Evolutionary conservation across 2,888 invertebrate genomes (phyloP).

Genomic region (Stenolophus ochropezus): DNA sequence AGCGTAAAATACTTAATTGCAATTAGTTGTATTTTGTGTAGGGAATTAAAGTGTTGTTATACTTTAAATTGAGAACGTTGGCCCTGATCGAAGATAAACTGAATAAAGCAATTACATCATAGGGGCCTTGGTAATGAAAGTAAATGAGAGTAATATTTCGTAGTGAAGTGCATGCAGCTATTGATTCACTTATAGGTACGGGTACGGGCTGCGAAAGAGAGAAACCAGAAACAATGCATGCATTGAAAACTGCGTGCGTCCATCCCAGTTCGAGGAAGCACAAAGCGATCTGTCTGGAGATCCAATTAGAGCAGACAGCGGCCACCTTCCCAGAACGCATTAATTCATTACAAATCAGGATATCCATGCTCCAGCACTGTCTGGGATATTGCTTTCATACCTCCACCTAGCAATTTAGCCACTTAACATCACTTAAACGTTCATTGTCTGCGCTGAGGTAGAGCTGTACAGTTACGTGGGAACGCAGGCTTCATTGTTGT

Average conservation of each 20-base stretch:
- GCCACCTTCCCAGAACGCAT: slow-evolving; percentile 58
- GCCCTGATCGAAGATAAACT: neutral
- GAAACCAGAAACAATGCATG: neutral
- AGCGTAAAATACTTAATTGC: no score
- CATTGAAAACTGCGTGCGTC: slow-evolving; percentile 1
- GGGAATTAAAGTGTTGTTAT: slow-evolving; percentile 16
- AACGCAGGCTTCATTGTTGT: slow-evolving; percentile 23
- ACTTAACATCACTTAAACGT: slow-evolving; percentile 59
- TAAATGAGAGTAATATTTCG: neutral
- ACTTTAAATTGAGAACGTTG: neutral
- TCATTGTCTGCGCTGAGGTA: slow-evolving; percentile 48
- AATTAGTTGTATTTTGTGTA: slow-evolving; percentile 5
- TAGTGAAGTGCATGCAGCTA: neutral
- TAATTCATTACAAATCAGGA: slow-evolving; percentile 60
- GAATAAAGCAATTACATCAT: slow-evolving; percentile 37
- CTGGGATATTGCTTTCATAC: slow-evolving; percentile 57
- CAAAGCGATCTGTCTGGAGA: slow-evolving; percentile 40
- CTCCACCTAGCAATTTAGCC: slow-evolving; percentile 58
- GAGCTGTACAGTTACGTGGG: slow-evolving; percentile 7
- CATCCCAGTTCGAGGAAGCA: slow-evolving; percentile 27
- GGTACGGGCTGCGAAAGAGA: neutral
- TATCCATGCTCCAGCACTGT: slow-evolving; percentile 41
- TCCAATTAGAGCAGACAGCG: slow-evolving; percentile 48
- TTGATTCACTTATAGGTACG: neutral
- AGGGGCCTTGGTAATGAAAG: slow-evolving; percentile 4